Evolutionary conservation across 1,140 invertebrate genomes (phyloP), one percentile per base, ranked within the genome.

Genomic region (Oscheius sp.): DNA sequence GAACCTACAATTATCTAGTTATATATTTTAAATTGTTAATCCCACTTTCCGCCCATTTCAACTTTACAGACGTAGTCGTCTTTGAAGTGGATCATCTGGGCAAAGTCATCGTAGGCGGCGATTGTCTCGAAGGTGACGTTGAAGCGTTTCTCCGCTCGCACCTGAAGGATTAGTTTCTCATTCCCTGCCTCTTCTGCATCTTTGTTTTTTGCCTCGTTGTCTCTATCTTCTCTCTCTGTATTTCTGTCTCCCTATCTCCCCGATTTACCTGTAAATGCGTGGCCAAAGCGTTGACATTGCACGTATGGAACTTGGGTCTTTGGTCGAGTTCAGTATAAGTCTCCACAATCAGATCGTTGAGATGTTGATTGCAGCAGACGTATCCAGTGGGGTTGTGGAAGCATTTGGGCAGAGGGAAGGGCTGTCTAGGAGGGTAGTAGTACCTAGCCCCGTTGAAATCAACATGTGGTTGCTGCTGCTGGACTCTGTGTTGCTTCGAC

Each of bases 351-450:
- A 72, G 64, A 26, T 75, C 74, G 69, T 75, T 75, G 32, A 75
- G 62, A 35, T 46, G n/a, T 1, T 66, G 62, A 61, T 75, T 75
- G 62, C 74, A 75, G 52, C 74, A 75, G 1, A 75, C 74, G 32
- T 75, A 75, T 2, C 74, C 74, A 58, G 74, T 64, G 28, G 74
- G 74, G 61, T 75, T 75, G 74, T 75, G 62, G 68, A 75, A 75
- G 63, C 74, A 75, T 42, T 76, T 76, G 31, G 74, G 74, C 28
- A 75, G 68, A 64, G 74, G 74, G 58, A 75, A 66, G 3, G 74
- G 69, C 69, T 73, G 65, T 20, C 64, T 65, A 20, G 65, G 69
- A 29, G 69, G 69, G 62, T 72, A 72, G 69, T 72, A 72, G 64
- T 72, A 72, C 15, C 59, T 36, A 20, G 69, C 36, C 13, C 34